These are phyloP conservation scores for Masticophis lateralis DNA, from an alignment of 2,797 vertebrate species.

Conservation along the genomic window DNA sequence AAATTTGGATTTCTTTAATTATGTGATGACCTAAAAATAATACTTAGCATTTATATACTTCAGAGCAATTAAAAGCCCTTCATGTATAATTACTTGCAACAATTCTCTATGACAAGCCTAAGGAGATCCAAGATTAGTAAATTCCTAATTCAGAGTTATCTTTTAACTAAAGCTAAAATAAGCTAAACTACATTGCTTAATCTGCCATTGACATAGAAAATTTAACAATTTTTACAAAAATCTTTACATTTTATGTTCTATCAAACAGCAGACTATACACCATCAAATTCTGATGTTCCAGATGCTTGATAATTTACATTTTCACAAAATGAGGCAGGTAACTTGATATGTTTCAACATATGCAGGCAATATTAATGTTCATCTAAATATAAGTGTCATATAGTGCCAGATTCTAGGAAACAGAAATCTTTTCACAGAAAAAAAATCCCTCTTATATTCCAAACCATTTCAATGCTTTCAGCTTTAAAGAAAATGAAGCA, in stretches of 20 bases:
- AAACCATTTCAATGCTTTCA: background rate
- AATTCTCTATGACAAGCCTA: background rate
- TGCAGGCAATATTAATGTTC: background rate
- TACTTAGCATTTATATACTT: background rate
- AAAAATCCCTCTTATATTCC: background rate
- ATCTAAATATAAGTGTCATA: background rate
- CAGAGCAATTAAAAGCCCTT: background rate
- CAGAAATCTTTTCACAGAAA: background rate
- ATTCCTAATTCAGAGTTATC: background rate
- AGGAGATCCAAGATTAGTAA: background rate
- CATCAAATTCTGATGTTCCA: background rate
- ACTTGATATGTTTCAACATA: background rate
- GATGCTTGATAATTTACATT: background rate
- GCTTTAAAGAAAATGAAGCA: background rate
- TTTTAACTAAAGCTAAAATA: background rate
- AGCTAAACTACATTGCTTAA: background rate
- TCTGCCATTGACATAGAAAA: background rate
- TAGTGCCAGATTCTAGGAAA: background rate
- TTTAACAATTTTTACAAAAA: background rate
- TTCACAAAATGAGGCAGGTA: background rate
- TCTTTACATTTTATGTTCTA: background rate
- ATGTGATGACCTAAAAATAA: background rate
- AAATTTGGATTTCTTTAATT: background rate
- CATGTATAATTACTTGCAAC: background rate
- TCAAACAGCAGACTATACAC: background rate